Evolutionary conservation across 2,888 invertebrate species (phyloP).

Genomic region (Mystacides longicornis): DNA sequence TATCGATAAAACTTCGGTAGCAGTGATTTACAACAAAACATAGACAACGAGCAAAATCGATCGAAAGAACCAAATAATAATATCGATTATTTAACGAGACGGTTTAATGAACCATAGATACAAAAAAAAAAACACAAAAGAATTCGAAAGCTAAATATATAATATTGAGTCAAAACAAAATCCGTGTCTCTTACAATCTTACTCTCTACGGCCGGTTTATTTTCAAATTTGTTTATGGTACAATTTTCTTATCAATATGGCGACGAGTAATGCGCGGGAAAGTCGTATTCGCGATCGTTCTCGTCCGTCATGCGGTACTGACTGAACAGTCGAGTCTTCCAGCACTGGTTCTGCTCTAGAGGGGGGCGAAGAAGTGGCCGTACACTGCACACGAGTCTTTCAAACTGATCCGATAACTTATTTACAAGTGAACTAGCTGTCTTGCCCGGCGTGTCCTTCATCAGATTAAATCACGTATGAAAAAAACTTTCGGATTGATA

Average conservation of each 20-base stretch:
- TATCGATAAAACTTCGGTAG: too few relatives aligned
- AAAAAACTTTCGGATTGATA: too few relatives aligned
- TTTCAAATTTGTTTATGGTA: constrained; percentile 12
- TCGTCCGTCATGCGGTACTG: constrained; percentile 14
- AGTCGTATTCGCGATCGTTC: constrained; percentile 8
- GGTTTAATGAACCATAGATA: background rate
- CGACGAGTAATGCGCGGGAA: constrained; percentile 6
- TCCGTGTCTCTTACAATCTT: constrained; percentile 10
- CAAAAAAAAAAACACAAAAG: constrained; percentile 5
- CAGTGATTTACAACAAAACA: too few relatives aligned
- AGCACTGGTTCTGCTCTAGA: background rate
- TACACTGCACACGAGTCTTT: too few relatives aligned
- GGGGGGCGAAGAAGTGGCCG: background rate
- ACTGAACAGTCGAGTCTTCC: constrained; percentile 5
- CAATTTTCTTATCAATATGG: constrained; percentile 7
- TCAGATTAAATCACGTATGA: too few relatives aligned
- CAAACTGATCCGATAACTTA: background rate
- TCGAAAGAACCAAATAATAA: background rate
- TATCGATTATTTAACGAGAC: background rate
- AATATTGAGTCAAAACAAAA: constrained; percentile 6
- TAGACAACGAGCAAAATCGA: too few relatives aligned
- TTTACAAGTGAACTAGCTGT: background rate
- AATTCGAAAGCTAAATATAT: constrained; percentile 12
- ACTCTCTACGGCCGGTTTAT: constrained; percentile 12
- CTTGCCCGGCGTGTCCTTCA: too few relatives aligned